Conservation (phyloP, 1,140 invertebrate species). For the Oreohelix idahoensis region DNA sequence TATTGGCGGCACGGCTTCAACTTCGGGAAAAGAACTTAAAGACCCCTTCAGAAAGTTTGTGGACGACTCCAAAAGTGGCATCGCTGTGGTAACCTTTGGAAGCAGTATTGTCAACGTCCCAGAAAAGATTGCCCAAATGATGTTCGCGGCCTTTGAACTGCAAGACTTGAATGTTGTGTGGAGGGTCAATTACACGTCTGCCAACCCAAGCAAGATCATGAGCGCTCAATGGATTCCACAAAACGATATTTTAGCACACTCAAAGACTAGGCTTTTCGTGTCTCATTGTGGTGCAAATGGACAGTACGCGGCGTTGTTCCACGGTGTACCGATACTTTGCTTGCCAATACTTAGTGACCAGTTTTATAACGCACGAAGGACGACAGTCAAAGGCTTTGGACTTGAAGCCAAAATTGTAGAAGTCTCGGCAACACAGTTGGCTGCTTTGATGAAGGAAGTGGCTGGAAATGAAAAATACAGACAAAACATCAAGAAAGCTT, state of each 20-base stretch:
- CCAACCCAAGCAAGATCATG: conserved; percentile 42
- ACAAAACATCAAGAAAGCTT: conserved; percentile 50
- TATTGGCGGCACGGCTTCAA: conserved; percentile 47
- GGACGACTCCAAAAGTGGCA: conserved; percentile 44
- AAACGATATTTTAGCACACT: conserved; percentile 75
- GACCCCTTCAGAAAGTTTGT: conserved; percentile 41
- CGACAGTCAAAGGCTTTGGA: conserved; percentile 44
- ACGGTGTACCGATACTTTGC: conserved; percentile 73
- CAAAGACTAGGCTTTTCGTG: conserved; percentile 61
- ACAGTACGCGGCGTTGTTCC: conserved; percentile 53
- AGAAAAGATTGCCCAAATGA: conserved; percentile 24
- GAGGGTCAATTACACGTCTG: conserved; percentile 30
- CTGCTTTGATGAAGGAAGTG: conserved; percentile 42
- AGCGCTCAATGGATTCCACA: conserved; percentile 56
- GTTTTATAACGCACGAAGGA: conserved; percentile 68
- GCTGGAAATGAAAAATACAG: conserved; percentile 47
- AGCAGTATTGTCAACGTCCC: conserved; percentile 41
- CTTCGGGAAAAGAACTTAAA: conserved; percentile 33
- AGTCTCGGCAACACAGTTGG: conserved; percentile 38
- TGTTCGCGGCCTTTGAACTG: conserved; percentile 41
- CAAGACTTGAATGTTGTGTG: conserved; percentile 40
- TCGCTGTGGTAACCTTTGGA: conserved; percentile 52
- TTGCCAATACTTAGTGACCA: conserved; percentile 84
- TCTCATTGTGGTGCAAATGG: conserved; percentile 58
- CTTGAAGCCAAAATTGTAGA: conserved; percentile 41